Base-by-base conservation (phyloP, 1,140 invertebrate genomes). In the Drosophila biarmipes region DNA sequence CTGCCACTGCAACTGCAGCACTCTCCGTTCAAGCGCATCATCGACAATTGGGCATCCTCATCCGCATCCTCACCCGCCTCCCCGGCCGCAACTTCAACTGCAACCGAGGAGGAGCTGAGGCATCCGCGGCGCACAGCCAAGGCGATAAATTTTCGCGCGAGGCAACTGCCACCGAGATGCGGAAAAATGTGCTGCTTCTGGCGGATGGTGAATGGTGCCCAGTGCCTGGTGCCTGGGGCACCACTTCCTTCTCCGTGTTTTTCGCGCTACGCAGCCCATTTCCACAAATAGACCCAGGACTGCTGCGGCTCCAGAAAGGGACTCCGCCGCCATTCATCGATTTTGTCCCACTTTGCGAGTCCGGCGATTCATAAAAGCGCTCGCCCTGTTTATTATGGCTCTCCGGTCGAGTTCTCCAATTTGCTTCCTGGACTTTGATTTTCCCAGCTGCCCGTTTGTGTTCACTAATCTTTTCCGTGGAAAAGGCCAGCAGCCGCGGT, bases 21-120 rank as follows among this genome's bases (percentile, higher is more conserved):
- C 52, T 42, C 46, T 46, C 11, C 68, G 62, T 51, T 78, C 63
- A 79, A 79, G 80, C 80, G 75, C 74, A 67, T 59, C 57, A 72
- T 84, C 79, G 80, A 84, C 80, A 84, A 84, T 84, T 63, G 58
- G 55, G 56, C 42, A 17, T 6, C 11, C 43, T 15, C 24, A 2
- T 40, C 31, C 29, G n/a, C 46, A 29, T 40, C 17, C 17, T 10
- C 40, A 42, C 12, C 17, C 10, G 15, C 17, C 10, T 0, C 35
- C 35, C 14, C 6, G 48, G 29, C 21, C 59, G 24, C 73, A 71
- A 24, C 24, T 24, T 24, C 24, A 24, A 24, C 24, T 24, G 49
- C 56, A 48, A 64, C 56, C 24, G 6, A 19, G 12, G 17, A n/a
- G 29, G 34, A 38, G 6, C 14, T 10, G 17, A n/a, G 29, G 34